A percentile compares a stretch with the other conserved stretches of the same genome.
These are phyloP conservation scores for Pseudochaenichthys georgianus DNA, from an alignment of 2,797 vertebrate genomes.

Conservation along the genomic window DNA sequence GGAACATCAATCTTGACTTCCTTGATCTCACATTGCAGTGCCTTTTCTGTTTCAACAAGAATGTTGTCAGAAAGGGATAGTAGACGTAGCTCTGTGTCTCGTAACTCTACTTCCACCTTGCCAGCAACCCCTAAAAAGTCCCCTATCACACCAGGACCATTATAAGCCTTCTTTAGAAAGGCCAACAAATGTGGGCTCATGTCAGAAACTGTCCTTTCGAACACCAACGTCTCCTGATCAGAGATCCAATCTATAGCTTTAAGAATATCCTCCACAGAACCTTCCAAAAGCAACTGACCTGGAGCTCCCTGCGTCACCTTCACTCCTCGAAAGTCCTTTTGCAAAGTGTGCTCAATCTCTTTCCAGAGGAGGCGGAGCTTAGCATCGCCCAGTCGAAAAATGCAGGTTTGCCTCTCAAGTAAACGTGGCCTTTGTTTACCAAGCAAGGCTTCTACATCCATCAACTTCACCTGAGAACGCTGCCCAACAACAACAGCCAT, in stretches of 20 bases:
- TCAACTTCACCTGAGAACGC: slow-evolving; percentile 46
- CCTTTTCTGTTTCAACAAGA: slow-evolving; percentile 39
- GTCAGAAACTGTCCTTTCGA: slow-evolving; percentile 42
- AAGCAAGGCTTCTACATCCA: background rate
- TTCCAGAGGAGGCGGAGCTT: slow-evolving; percentile 52
- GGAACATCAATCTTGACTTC: slow-evolving; percentile 53
- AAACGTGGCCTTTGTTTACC: background rate
- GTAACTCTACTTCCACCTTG: slow-evolving; percentile 56
- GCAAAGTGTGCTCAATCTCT: slow-evolving; percentile 37
- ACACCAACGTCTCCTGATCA: slow-evolving; percentile 29
- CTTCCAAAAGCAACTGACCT: slow-evolving; percentile 46
- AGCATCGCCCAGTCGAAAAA: slow-evolving; percentile 34
- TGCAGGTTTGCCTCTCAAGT: slow-evolving; percentile 22
- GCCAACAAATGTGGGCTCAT: slow-evolving; percentile 44
- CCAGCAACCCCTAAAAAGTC: slow-evolving; percentile 45
- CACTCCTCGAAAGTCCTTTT: slow-evolving; percentile 15
- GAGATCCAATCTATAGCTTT: slow-evolving; percentile 34
- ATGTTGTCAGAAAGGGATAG: slow-evolving; percentile 45
- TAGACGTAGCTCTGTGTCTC: slow-evolving; percentile 56
- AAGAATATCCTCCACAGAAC: slow-evolving; percentile 35
- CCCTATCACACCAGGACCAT: slow-evolving; percentile 33
- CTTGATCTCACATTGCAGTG: slow-evolving; percentile 35
- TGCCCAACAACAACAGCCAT: slow-evolving; percentile 66
- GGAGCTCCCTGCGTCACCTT: slow-evolving; percentile 8
- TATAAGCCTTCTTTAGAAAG: slow-evolving; percentile 58